Base-by-base conservation (phyloP, 2,888 invertebrate genomes). In the Oasisia sp. region DNA sequence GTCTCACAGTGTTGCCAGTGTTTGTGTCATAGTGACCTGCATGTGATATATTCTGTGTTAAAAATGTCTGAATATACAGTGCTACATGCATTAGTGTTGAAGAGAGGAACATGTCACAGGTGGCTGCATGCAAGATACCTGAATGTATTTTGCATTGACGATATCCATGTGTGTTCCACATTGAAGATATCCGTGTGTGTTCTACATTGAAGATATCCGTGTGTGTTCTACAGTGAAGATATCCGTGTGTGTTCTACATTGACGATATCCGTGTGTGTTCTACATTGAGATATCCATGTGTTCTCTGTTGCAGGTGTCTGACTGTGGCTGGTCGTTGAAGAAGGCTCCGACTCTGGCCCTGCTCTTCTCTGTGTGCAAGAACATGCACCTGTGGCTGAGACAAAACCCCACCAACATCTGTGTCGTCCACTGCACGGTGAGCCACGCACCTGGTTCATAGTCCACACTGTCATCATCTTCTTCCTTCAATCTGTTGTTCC, bases 351-450 rank as follows among this genome's bases (percentile, higher is more conserved):
- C 98, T 91, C 97, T 99, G 45, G 97, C 98, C 92, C 98, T 98
- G 0, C 97, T 98, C 91, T 98, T 98, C 96, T 98, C 98, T 92
- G 97, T 99, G 90, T 98, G 98, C 95, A 98, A 98, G 95, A 98
- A 98, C 95, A 98, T 99, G 97, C 98, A 98, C 96, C 97, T 98
- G 94, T 98, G 98, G 96, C 97, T 99, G 91, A 97, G 97, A 91
- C 98, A 98, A 93, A 98, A 98, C 95, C 97, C 98, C 19, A 97
- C 98, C 94, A 98, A 98, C 95, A 97, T 98, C 50, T 97, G 98
- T 92, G 98, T 98, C 91, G 97, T 99, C 90, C 98, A 98, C 94
- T 98, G 98, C 92, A 91, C 92, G 92, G 94, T 94, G 14, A 89
- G 93, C 92, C 3, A 74, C 7, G 27, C n/a, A 74, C 12, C 14